Conservation (phyloP, 2,888 invertebrate genomes). For the Graphium colonna region DNA sequence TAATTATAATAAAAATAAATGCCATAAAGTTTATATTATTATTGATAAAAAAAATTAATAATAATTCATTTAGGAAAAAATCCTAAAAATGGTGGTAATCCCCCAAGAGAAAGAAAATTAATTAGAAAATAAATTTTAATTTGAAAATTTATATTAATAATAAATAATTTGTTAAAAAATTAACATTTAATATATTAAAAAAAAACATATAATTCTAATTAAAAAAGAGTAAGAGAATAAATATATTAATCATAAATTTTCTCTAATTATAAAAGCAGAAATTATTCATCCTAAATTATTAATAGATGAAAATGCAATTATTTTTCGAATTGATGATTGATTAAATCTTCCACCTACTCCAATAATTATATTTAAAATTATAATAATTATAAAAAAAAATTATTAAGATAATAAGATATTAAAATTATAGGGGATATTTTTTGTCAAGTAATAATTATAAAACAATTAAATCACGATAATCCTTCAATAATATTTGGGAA, state of each 20-base stretch:
- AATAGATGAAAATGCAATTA: constrained; percentile 82
- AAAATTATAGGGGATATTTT: constrained; percentile 82
- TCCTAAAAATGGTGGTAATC: constrained; percentile 81
- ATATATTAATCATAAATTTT: constrained; percentile 69
- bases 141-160: constrained; percentile 52
- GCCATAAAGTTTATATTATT: constrained; percentile 61
- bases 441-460: constrained; percentile 74
- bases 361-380: constrained; percentile 66
- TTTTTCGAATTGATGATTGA: constrained; percentile 77
- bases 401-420: constrained; percentile 66
- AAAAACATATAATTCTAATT: constrained; percentile 60
- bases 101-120: constrained; percentile 79
- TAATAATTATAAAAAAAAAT: constrained; percentile 61
- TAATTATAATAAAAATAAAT: constrained; percentile 69
- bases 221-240: constrained; percentile 67
- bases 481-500: constrained; percentile 80
- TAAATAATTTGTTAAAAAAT: constrained; percentile 75
- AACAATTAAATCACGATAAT: constrained; percentile 54
- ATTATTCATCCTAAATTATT: constrained; percentile 82
- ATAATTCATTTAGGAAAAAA: constrained; percentile 82
- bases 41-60: constrained; percentile 72
- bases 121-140: constrained; percentile 74
- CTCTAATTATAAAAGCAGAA: constrained; percentile 59
- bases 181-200: constrained; percentile 72
- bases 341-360: constrained; percentile 77